Evolutionary conservation across 1,140 invertebrate genomes (phyloP).

Genomic region (Aleiodes sp.): DNA sequence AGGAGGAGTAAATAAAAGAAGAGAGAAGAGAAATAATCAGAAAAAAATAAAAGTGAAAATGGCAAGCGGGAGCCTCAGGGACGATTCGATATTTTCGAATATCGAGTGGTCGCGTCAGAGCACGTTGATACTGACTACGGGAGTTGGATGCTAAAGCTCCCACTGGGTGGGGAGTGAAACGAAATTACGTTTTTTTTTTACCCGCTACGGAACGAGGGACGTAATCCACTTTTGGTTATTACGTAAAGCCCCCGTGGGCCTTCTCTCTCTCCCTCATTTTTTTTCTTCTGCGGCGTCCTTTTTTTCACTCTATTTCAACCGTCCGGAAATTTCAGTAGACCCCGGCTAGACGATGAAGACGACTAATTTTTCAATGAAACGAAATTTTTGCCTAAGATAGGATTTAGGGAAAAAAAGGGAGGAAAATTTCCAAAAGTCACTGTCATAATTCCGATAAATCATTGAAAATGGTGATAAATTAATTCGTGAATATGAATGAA

Average conservation of each 20-base stretch:
- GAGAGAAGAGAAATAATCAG: background rate
- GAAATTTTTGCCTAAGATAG: too few species aligned
- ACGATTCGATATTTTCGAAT: conserved; percentile 20
- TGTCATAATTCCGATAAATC: too few species aligned
- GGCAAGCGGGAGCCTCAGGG: background rate
- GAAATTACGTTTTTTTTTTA: conserved; percentile 12
- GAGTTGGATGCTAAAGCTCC: background rate
- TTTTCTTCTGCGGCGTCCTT: background rate
- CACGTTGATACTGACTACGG: conserved; percentile 11
- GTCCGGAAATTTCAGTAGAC: background rate
- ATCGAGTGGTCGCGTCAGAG: background rate
- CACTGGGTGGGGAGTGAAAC: background rate
- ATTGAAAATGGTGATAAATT: too few species aligned
- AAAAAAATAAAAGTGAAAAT: background rate
- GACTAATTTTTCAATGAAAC: conserved; percentile 1
- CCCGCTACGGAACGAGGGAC: background rate
- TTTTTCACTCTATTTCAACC: background rate
- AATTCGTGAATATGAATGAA: too few species aligned
- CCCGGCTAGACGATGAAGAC: background rate
- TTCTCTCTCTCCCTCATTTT: background rate
- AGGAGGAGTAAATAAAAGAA: background rate
- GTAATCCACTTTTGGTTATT: conserved; percentile 16
- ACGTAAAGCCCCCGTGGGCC: conserved; percentile 12
- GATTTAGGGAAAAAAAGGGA: background rate
- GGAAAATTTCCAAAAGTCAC: background rate